Evolutionary conservation across 1,140 invertebrate species (phyloP).

Genomic region (Andrena cerasifolii): DNA sequence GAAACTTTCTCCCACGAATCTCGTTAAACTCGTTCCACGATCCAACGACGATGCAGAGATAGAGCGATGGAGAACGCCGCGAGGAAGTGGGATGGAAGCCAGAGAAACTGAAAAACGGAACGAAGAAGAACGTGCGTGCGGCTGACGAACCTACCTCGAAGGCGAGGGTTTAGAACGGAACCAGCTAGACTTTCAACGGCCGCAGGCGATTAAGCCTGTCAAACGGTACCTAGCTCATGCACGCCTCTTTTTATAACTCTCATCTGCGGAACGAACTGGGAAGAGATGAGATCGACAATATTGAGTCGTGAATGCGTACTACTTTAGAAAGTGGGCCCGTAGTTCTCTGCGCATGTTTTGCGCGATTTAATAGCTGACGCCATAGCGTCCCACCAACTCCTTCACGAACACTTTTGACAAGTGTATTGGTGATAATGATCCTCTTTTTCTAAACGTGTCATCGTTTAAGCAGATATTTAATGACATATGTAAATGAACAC

Average conservation of each 20-base stretch:
- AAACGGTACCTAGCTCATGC: constrained; percentile 63
- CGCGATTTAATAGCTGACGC: no score
- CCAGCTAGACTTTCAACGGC: constrained; percentile 31
- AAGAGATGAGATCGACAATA: constrained; percentile 10
- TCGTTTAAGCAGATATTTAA: no score
- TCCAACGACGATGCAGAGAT: neutral
- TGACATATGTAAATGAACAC: no score
- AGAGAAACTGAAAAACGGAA: neutral
- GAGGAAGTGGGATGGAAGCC: neutral
- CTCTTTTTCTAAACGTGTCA: no score
- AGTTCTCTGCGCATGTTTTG: neutral
- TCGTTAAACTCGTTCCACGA: neutral
- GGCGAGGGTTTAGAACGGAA: constrained; percentile 33
- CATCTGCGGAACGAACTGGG: neutral
- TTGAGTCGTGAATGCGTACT: constrained; percentile 7
- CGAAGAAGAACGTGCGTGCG: neutral
- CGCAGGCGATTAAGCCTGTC: constrained; percentile 47
- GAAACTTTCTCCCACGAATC: constrained; percentile 14
- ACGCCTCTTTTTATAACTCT: neutral
- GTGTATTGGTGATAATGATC: no score
- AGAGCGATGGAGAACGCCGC: neutral
- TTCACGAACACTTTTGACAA: neutral
- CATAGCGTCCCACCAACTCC: neutral
- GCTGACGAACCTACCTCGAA: neutral
- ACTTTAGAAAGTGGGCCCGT: constrained; percentile 28